Evolutionary conservation across 2,113 vertebrate genomes (phyloP).

Genomic region (Pipra filicauda): DNA sequence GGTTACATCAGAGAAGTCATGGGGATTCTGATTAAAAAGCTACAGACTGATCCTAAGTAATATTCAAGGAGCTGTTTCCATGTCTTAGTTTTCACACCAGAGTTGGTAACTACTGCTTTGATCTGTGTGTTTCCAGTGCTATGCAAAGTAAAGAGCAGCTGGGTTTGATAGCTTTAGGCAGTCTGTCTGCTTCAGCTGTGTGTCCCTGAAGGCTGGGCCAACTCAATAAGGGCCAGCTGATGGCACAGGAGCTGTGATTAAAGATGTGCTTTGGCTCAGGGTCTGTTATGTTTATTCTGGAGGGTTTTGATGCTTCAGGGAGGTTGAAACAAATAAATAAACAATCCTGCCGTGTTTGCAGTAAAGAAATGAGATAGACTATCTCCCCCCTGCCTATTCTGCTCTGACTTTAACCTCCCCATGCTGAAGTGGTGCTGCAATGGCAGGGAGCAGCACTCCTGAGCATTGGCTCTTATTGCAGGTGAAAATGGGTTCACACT

Average conservation of each 20-base stretch:
- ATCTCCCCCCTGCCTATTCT: background rate
- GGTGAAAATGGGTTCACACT: background rate
- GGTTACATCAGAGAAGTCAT: background rate
- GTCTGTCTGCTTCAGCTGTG: background rate
- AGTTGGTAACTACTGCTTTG: background rate
- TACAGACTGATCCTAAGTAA: background rate
- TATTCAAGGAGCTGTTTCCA: background rate
- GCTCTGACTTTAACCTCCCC: fast-evolving
- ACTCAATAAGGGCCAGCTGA: background rate
- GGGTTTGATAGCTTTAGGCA: background rate
- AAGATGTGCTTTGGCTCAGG: background rate
- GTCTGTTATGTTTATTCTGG: background rate
- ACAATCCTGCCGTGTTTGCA: background rate
- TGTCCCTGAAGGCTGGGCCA: background rate
- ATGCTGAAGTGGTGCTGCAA: background rate
- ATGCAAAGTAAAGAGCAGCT: background rate
- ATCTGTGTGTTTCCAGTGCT: background rate
- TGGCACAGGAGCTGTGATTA: background rate
- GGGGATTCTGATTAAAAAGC: background rate
- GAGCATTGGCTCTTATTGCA: background rate
- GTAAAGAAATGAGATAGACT: background rate
- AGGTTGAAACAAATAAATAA: background rate
- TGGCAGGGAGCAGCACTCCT: fast-evolving
- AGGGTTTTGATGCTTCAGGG: background rate
- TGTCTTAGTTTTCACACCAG: background rate